Conservation (phyloP, 2,797 vertebrate species). For the Podarcis siculus region DNA sequence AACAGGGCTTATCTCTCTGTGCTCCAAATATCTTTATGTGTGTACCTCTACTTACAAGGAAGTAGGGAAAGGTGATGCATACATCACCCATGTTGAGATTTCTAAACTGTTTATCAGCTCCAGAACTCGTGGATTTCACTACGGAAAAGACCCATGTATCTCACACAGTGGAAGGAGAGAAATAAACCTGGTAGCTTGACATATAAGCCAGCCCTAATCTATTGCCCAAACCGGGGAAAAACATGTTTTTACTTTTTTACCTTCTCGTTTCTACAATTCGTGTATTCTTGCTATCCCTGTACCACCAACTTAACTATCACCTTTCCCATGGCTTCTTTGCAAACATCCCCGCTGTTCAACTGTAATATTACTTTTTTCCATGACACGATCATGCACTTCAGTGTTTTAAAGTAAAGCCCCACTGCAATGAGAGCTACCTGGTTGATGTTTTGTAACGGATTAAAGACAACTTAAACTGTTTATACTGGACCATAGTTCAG, state of each 20-base stretch:
- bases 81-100: neutral
- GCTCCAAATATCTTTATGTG: neutral
- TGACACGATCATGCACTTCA: neutral
- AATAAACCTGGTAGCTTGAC: neutral
- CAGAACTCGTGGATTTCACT: neutral
- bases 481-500: neutral
- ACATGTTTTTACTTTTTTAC: neutral
- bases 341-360: accelerated
- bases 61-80: neutral
- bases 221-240: neutral
- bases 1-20: neutral
- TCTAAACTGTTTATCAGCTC: neutral
- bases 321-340: neutral
- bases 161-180: neutral
- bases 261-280: conserved; percentile 7
- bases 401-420: conserved; percentile 29
- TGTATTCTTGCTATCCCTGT: neutral
- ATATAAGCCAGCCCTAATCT: neutral
- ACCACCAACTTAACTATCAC: neutral
- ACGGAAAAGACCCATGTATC: neutral
- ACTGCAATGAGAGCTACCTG: conserved; percentile 6
- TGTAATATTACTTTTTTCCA: conserved; percentile 22
- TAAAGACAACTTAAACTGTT: neutral
- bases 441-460: conserved; percentile 3
- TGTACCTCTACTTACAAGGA: neutral